Evolutionary conservation across 2,113 vertebrate species (phyloP).

Genomic region (Myotis brandtii): DNA sequence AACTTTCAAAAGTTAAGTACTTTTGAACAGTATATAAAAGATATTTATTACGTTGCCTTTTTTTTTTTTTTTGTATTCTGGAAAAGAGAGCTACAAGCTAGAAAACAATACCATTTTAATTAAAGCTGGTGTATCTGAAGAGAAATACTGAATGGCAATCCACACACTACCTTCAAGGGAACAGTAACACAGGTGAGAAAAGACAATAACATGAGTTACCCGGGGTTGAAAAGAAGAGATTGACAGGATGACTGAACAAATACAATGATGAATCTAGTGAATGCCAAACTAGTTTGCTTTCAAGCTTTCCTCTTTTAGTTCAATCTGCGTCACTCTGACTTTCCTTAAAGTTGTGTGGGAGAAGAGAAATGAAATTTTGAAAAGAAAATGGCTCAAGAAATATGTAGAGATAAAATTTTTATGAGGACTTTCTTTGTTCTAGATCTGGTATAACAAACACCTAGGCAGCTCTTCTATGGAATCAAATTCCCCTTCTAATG

Average conservation of each 20-base stretch:
- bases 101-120: conserved; percentile 42
- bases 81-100: conserved; percentile 26
- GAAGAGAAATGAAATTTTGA: conserved; percentile 63
- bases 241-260: conserved; percentile 63
- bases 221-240: conserved; percentile 38
- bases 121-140: background rate
- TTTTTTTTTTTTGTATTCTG: conserved; percentile 40
- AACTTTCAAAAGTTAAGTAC: conserved; percentile 13
- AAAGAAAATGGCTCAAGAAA: conserved; percentile 40
- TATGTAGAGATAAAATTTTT: conserved; percentile 45
- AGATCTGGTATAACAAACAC: background rate
- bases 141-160: conserved; percentile 31
- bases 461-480: background rate
- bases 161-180: conserved; percentile 13
- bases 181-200: conserved; percentile 13
- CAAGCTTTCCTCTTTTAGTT: conserved; percentile 77
- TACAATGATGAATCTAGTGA: conserved; percentile 51
- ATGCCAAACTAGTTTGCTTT: conserved; percentile 47
- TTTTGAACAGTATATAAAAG: conserved; percentile 57
- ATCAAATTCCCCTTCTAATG: conserved; percentile 23
- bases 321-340: conserved; percentile 70
- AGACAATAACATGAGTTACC: conserved; percentile 35
- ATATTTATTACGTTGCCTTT: conserved; percentile 1
- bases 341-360: conserved; percentile 74
- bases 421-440: conserved; percentile 5